Conservation (phyloP, 1,140 invertebrate species). For the Drosophila lacteicornis region DNA sequence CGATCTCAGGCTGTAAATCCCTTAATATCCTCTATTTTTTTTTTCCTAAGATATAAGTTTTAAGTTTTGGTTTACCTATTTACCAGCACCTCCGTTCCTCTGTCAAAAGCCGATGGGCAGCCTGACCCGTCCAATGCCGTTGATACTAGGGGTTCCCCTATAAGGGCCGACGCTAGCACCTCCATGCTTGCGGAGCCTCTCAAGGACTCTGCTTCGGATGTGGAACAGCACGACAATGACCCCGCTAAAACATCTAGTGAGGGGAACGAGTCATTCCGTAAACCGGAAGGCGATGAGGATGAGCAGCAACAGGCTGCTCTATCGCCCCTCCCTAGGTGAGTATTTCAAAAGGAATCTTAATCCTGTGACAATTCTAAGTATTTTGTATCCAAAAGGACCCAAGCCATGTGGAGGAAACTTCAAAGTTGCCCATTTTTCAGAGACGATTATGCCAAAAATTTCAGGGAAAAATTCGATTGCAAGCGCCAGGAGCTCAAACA, state of each 20-base stretch:
- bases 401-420: not conserved
- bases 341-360: no score
- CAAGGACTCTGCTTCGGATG: constrained; percentile 51
- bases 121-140: not conserved
- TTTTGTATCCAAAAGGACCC: no score
- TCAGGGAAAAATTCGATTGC: constrained; percentile 10
- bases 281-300: no score
- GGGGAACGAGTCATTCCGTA: no score
- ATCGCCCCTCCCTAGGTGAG: no score
- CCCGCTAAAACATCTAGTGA: not conserved
- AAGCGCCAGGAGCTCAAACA: constrained; percentile 12
- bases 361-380: no score
- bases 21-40: no score
- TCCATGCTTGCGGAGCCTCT: not conserved
- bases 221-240: constrained; percentile 45
- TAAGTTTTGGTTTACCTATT: no score
- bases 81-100: constrained; percentile 19
- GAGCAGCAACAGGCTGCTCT: no score
- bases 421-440: constrained; percentile 32
- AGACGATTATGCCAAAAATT: constrained; percentile 23
- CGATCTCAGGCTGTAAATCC: no score
- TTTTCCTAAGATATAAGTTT: no score
- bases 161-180: not conserved
- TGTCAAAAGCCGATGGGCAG: constrained; percentile 47
- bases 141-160: not conserved